Evolutionary conservation across 2,888 invertebrate species (phyloP).

Genomic region (Vannuccia rotundouncinata): DNA sequence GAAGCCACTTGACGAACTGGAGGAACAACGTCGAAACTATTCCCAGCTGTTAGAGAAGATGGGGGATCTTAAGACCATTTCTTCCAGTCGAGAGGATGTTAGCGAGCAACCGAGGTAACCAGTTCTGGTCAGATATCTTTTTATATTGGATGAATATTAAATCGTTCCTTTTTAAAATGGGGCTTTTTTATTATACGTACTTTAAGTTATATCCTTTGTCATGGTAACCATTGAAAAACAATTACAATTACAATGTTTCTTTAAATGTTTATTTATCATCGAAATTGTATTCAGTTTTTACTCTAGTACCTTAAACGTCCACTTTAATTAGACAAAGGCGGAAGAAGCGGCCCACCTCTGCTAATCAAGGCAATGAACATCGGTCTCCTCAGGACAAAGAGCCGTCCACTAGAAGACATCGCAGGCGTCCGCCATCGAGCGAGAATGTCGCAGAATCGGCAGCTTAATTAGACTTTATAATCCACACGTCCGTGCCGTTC

Average conservation of each 20-base stretch:
- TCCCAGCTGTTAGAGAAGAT: neutral
- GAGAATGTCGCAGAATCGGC: neutral
- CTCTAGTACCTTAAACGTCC: neutral
- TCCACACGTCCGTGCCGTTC: neutral
- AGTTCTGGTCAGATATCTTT: too few relatives aligned
- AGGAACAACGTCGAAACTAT: neutral
- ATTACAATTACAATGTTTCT: too few relatives aligned
- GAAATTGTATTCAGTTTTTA: too few relatives aligned
- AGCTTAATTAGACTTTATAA: neutral
- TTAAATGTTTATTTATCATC: too few relatives aligned
- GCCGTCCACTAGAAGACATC: neutral
- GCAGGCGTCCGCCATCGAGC: neutral
- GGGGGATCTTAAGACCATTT: neutral
- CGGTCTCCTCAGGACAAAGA: neutral
- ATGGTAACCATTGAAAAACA: too few relatives aligned
- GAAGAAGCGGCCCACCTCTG: too few relatives aligned
- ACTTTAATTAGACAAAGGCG: too few relatives aligned
- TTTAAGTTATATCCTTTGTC: too few relatives aligned
- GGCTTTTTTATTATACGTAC: neutral
- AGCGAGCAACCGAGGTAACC: neutral
- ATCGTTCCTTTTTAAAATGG: neutral
- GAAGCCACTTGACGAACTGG: neutral
- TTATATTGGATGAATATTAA: neutral
- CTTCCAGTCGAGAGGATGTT: neutral
- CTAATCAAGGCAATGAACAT: neutral